Conservation (phyloP, 2,888 invertebrate species). For the Lydus trimaculatus region DNA sequence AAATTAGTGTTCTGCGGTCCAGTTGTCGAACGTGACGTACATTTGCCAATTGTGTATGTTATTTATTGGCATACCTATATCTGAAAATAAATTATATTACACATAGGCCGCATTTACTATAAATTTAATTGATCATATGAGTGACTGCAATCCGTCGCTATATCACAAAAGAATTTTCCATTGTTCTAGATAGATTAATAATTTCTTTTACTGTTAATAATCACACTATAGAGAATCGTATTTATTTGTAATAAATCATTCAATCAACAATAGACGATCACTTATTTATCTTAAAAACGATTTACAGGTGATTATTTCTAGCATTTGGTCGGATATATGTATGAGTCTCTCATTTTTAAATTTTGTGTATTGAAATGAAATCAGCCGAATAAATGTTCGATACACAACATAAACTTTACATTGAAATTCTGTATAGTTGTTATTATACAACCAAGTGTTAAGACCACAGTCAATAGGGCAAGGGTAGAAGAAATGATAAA, state of each 20-base stretch:
- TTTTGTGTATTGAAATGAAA: conserved; percentile 38
- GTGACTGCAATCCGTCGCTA: conserved; percentile 23
- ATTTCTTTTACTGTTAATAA: neutral
- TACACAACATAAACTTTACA: conserved; percentile 48
- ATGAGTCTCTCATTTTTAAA: conserved; percentile 32
- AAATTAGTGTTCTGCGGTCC: conserved; percentile 56
- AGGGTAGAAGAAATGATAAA: conserved; percentile 38
- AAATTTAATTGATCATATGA: conserved; percentile 45
- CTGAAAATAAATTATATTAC: conserved; percentile 53
- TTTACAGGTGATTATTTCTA: conserved; percentile 22
- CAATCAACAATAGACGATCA: neutral
- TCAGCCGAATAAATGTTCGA: conserved; percentile 43
- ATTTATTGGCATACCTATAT: conserved; percentile 51
- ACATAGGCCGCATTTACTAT: conserved; percentile 48
- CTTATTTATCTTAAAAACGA: neutral
- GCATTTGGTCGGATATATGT: conserved; percentile 11
- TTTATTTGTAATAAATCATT: neutral
- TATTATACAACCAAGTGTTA: conserved; percentile 43
- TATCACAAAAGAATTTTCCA: neutral
- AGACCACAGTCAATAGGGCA: conserved; percentile 32
- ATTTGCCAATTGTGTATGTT: conserved; percentile 53
- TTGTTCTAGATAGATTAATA: neutral
- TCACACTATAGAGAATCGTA: neutral
- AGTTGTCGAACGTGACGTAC: conserved; percentile 58
- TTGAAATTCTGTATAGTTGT: conserved; percentile 39